Evolutionary conservation across 1,140 invertebrate species (phyloP).

Genomic region (Atta colombica): DNA sequence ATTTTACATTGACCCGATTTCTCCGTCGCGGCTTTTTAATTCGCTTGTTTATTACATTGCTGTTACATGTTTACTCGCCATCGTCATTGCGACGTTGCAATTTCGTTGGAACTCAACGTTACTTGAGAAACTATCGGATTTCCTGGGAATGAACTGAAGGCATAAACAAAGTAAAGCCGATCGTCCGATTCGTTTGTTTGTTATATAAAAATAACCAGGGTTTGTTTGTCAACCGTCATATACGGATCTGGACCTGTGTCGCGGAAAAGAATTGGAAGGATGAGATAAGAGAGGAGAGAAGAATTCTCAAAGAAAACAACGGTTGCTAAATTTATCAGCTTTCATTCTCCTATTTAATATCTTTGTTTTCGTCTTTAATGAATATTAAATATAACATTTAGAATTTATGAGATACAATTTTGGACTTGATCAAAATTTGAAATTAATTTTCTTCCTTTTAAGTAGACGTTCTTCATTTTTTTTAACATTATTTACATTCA

Average conservation of each 20-base stretch:
- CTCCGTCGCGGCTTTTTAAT: constrained; percentile 28
- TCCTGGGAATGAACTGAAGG: constrained; percentile 31
- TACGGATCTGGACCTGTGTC: constrained; percentile 46
- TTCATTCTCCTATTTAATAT: background rate
- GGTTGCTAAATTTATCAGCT: background rate
- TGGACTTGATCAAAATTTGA: constrained; percentile 10
- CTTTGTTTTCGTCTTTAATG: background rate
- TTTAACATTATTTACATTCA: background rate
- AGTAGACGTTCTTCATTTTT: background rate
- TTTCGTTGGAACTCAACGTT: constrained; percentile 23
- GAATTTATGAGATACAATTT: constrained; percentile 3
- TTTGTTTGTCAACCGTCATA: constrained; percentile 68
- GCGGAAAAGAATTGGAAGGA: constrained; percentile 15
- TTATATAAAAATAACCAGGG: constrained; percentile 63
- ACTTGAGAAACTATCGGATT: constrained; percentile 61
- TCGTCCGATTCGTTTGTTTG: constrained; percentile 66
- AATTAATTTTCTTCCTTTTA: constrained; percentile 17
- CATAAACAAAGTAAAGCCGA: constrained; percentile 54
- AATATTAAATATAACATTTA: background rate
- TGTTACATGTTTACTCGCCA: constrained; percentile 18
- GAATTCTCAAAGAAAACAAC: background rate
- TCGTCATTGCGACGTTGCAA: constrained; percentile 7
- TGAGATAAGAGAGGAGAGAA: background rate
- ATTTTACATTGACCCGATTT: constrained; percentile 14
- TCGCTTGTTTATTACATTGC: constrained; percentile 23